Conservation (phyloP, 1,140 invertebrate genomes). For the Aphaenogaster rudis region DNA sequence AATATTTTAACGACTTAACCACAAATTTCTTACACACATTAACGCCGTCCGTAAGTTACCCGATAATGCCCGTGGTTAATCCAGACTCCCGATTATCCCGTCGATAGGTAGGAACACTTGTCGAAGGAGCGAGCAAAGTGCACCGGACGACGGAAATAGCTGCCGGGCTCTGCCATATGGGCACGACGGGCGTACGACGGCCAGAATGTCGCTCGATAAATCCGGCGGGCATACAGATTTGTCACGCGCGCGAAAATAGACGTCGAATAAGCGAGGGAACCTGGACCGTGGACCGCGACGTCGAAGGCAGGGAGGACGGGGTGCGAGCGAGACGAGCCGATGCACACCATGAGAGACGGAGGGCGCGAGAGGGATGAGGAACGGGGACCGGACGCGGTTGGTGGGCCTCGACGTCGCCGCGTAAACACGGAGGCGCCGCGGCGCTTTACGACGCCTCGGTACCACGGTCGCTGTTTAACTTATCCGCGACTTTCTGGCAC, state of each 20-base stretch:
- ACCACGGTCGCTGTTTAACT: conserved; percentile 82
- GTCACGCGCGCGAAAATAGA: conserved; percentile 77
- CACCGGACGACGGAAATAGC: conserved; percentile 67
- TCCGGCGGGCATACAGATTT: conserved; percentile 74
- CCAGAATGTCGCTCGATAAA: conserved; percentile 77
- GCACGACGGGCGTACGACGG: conserved; percentile 57
- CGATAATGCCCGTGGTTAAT: background rate
- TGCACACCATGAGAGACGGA: background rate
- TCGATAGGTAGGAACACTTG: conserved; percentile 69
- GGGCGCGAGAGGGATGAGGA: conserved; percentile 63
- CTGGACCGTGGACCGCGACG: conserved; percentile 7
- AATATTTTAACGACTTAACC: background rate
- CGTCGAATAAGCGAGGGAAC: conserved; percentile 65
- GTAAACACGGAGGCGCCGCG: conserved; percentile 86
- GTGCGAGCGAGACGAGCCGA: conserved; percentile 23
- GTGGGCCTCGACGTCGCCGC: conserved; percentile 81
- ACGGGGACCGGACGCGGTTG: conserved; percentile 79
- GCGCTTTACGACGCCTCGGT: conserved; percentile 85
- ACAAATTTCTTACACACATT: conserved; percentile 7
- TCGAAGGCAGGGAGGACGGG: conserved; percentile 1
- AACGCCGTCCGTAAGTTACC: background rate
- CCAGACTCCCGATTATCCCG: conserved; percentile 31
- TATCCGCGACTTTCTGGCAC: conserved; percentile 82
- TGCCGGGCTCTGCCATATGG: conserved; percentile 73
- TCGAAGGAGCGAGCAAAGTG: conserved; percentile 61